A percentile compares a stretch with the other conserved stretches of the same genome.
Conservation (phyloP, 2,797 vertebrate species). For the Danio choprae region DNA sequence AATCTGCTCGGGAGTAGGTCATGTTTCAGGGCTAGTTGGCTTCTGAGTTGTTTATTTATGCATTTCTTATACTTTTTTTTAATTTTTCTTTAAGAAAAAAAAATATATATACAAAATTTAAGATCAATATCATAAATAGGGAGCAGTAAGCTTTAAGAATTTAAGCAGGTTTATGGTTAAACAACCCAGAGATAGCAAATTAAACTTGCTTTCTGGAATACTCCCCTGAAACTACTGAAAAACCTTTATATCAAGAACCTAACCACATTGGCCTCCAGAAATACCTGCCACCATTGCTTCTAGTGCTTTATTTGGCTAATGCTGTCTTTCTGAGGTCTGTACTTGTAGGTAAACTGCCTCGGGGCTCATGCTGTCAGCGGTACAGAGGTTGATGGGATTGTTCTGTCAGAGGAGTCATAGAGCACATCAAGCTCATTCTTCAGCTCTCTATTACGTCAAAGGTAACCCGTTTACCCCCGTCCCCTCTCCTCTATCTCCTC, state of each 20-base stretch:
- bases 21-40: no score
- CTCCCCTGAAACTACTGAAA: no score
- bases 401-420: conserved; percentile 46
- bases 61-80: no score
- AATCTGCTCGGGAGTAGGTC: no score
- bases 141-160: no score
- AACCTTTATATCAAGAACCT: conserved; percentile 23
- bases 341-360: conserved; percentile 36
- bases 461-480: conserved; percentile 42
- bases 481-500: conserved; percentile 5
- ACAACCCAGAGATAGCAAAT: no score
- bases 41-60: no score
- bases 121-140: no score
- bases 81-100: no score
- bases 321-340: conserved; percentile 20
- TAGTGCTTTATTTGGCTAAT: conserved; percentile 35
- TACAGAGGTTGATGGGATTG: conserved; percentile 41
- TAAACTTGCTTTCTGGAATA: no score
- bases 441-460: conserved; percentile 46
- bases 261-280: conserved; percentile 25
- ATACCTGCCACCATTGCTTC: conserved; percentile 9
- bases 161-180: no score
- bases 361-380: conserved; percentile 20
- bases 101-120: no score
- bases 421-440: conserved; percentile 55